A percentile compares a stretch with the other conserved stretches of the same genome.
Evolutionary conservation across 1,140 invertebrate species (phyloP).

Genomic region (Limonius californicus): DNA sequence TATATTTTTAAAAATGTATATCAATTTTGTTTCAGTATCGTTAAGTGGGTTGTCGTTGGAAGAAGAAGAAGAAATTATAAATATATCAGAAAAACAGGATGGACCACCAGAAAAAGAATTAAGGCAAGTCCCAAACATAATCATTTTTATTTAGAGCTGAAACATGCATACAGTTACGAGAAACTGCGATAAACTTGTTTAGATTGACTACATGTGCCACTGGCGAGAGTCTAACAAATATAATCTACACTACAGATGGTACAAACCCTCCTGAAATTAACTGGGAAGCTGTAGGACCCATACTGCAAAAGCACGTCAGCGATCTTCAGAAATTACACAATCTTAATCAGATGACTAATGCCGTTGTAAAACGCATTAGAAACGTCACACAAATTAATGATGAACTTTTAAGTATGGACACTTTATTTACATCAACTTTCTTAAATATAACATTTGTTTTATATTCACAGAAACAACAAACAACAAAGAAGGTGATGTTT

Average conservation of each 20-base stretch:
- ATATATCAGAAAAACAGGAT: constrained; percentile 17
- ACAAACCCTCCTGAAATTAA: constrained; percentile 19
- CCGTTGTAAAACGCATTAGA: constrained; percentile 16
- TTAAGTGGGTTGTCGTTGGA: too few relatives aligned
- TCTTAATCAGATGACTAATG: constrained; percentile 19
- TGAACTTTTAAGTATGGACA: not conserved
- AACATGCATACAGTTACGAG: too few relatives aligned
- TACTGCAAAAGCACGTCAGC: constrained; percentile 13
- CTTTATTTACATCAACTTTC: too few relatives aligned
- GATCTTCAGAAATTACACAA: constrained; percentile 14
- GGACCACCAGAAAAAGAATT: constrained; percentile 19
- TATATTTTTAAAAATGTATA: too few relatives aligned
- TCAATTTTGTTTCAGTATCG: too few relatives aligned
- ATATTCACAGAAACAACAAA: too few relatives aligned
- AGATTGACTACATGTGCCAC: too few relatives aligned
- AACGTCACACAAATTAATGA: not conserved
- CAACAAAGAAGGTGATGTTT: too few relatives aligned
- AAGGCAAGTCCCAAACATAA: too few relatives aligned
- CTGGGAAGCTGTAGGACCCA: constrained; percentile 14
- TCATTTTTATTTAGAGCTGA: too few relatives aligned
- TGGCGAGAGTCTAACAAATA: not conserved
- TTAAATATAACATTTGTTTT: too few relatives aligned
- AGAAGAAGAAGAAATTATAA: not conserved
- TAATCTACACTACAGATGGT: constrained; percentile 13
- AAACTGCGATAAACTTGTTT: too few relatives aligned